A percentile compares a stretch with the other conserved stretches of the same genome.
Evolutionary conservation across 2,113 vertebrate species (phyloP).

Genomic region (Lepus europaeus): DNA sequence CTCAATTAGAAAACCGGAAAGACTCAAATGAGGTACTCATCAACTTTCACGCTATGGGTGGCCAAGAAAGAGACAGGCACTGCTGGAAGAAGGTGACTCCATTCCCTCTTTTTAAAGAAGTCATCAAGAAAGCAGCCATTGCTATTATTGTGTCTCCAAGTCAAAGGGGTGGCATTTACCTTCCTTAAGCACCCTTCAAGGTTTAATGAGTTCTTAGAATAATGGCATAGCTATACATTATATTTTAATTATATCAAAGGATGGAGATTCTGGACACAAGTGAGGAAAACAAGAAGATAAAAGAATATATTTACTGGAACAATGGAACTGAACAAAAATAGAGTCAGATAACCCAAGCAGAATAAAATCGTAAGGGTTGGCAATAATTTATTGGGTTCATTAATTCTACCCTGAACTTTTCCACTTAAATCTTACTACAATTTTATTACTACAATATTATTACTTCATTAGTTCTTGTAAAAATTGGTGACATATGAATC

Average conservation of each 20-base stretch:
- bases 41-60: not conserved
- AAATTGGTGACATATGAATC: not conserved
- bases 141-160: not conserved
- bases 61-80: not conserved
- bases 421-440: not conserved
- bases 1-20: conserved; percentile 54
- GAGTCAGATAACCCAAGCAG: fast-evolving
- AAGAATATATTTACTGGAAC: not conserved
- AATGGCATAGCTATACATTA: not conserved
- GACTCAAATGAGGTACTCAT: not conserved
- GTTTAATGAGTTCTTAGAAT: conserved; percentile 12
- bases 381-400: not conserved
- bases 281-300: not conserved
- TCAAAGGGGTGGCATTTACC: not conserved
- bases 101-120: conserved; percentile 46
- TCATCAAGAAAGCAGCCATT: conserved; percentile 3
- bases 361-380: fast-evolving
- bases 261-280: not conserved
- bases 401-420: not conserved
- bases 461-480: not conserved
- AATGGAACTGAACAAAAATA: not conserved
- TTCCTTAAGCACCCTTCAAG: not conserved
- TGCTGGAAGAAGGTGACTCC: not conserved
- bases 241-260: not conserved
- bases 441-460: not conserved